Conservation (phyloP, 2,888 invertebrate species). For the Epirrhoe tristata region DNA sequence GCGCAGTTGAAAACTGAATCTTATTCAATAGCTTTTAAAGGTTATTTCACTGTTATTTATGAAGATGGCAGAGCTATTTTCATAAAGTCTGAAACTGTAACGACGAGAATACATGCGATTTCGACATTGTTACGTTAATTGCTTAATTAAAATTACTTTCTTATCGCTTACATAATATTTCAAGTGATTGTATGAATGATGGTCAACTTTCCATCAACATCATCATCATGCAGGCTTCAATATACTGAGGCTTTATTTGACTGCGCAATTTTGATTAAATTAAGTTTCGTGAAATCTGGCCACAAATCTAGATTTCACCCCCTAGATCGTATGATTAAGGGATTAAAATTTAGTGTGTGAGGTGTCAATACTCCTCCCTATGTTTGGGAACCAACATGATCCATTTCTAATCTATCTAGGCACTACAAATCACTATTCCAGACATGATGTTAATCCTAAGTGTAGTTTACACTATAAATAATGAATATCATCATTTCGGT, state of each 20-base stretch:
- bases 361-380: too few species aligned
- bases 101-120: constrained; percentile 66
- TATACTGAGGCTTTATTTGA: not conserved
- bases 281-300: too few species aligned
- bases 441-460: too few species aligned
- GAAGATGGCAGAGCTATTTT: not conserved
- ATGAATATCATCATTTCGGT: not conserved
- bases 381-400: too few species aligned
- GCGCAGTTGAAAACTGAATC: constrained; percentile 7
- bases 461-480: too few species aligned
- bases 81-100: constrained; percentile 45
- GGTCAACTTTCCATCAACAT: not conserved
- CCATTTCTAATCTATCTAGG: too few species aligned
- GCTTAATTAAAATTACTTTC: constrained; percentile 67
- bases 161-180: constrained; percentile 54
- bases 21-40: constrained; percentile 6
- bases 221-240: not conserved
- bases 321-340: too few species aligned
- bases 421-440: too few species aligned
- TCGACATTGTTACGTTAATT: constrained; percentile 65
- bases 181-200: constrained; percentile 27
- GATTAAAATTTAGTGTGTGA: too few species aligned
- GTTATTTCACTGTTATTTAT: constrained; percentile 7
- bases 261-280: too few species aligned
- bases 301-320: too few species aligned